phyloP scores from a whole-genome alignment of 2,888 invertebrate genomes.

The Stenolophus ochropezus region DNA sequence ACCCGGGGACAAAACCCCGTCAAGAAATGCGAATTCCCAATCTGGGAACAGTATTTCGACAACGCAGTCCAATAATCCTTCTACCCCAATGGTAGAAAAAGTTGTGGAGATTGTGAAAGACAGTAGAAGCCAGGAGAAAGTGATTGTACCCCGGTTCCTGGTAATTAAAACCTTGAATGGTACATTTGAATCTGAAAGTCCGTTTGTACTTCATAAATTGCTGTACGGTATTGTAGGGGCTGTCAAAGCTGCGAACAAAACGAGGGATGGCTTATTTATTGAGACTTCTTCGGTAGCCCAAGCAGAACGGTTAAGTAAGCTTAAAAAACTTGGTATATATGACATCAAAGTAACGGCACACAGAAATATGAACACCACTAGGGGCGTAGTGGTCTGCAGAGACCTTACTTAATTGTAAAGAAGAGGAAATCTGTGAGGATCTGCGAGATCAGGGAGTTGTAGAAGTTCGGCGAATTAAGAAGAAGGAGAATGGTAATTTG shows the following conservation, averaged over 20 bases:
- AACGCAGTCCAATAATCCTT: too few relatives aligned
- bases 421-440: conserved; percentile 60
- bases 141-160: not conserved
- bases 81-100: too few relatives aligned
- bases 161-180: not conserved
- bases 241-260: not conserved
- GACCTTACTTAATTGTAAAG: conserved; percentile 62
- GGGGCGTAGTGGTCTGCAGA: conserved; percentile 61
- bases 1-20: too few relatives aligned
- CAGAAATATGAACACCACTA: conserved; percentile 54
- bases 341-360: not conserved
- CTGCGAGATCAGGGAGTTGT: conserved; percentile 59
- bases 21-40: too few relatives aligned
- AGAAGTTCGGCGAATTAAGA: conserved; percentile 60
- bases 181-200: not conserved
- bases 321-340: too few relatives aligned
- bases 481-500: conserved; percentile 12
- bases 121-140: too few relatives aligned
- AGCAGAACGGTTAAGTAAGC: conserved; percentile 11
- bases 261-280: too few relatives aligned
- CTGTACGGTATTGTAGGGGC: not conserved
- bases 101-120: too few relatives aligned
- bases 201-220: not conserved
- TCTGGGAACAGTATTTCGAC: too few relatives aligned
- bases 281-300: not conserved